Conservation (phyloP, 2,888 invertebrate species). For the Drosophila siamana region DNA sequence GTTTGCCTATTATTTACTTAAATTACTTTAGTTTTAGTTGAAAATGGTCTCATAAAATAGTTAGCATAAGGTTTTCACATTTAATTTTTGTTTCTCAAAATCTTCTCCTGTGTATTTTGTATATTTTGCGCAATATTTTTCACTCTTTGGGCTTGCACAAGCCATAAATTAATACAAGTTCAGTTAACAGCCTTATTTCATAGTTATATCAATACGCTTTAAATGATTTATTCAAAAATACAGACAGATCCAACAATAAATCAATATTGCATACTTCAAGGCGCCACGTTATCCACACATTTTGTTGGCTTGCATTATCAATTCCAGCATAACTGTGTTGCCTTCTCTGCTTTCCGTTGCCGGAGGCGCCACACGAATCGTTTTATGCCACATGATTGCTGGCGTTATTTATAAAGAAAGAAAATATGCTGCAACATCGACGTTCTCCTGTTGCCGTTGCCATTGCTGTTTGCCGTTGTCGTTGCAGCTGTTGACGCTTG, state of each 20-base stretch:
- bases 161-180: neutral
- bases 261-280: constrained; percentile 1
- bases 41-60: too few relatives aligned
- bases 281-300: neutral
- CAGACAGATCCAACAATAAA: neutral
- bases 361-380: constrained; percentile 11
- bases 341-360: constrained; percentile 2
- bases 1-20: too few relatives aligned
- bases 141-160: too few relatives aligned
- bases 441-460: constrained; percentile 13
- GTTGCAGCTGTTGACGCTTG: constrained; percentile 26
- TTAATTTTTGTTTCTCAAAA: too few relatives aligned
- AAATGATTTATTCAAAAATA: neutral
- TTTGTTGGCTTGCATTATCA: neutral
- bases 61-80: too few relatives aligned
- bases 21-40: too few relatives aligned
- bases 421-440: constrained; percentile 17
- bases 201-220: neutral
- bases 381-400: constrained; percentile 28
- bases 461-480: constrained; percentile 6
- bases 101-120: too few relatives aligned
- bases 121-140: too few relatives aligned
- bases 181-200: neutral
- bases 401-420: constrained; percentile 26
- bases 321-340: constrained; percentile 10